Percentiles rank a stretch among this genome's conserved stretches.
phyloP scores from a whole-genome alignment of 2,113 vertebrate species.

The Chionodraco myersi region DNA sequence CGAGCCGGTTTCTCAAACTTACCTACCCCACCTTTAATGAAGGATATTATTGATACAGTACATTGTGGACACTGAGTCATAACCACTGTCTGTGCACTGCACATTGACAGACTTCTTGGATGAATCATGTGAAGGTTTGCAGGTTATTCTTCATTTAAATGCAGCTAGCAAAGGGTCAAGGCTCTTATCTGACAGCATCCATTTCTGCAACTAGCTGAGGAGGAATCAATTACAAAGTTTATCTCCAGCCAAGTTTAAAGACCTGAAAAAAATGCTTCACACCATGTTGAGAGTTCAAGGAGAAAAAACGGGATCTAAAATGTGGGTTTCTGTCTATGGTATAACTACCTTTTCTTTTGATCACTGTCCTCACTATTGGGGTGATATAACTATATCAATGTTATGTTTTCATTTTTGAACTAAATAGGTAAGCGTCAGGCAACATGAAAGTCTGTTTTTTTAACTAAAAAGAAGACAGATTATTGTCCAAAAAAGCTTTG shows the following conservation, averaged over 20 bases:
- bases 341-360: neutral
- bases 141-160: constrained; percentile 19
- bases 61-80: constrained; percentile 1
- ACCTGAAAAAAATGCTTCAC: neutral
- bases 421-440: neutral
- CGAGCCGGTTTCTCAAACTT: too few species aligned
- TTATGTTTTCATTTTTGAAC: neutral
- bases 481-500: neutral
- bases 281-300: neutral
- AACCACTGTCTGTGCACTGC: neutral
- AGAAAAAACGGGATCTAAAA: constrained; percentile 3
- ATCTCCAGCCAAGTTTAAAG: neutral
- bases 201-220: constrained; percentile 15
- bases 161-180: constrained; percentile 32
- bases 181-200: constrained; percentile 17
- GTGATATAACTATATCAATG: neutral
- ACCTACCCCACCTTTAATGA: neutral
- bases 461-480: neutral
- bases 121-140: constrained; percentile 8
- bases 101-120: neutral
- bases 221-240: constrained; percentile 22
- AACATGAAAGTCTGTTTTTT: too few species aligned
- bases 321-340: neutral
- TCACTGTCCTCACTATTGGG: neutral
- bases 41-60: neutral